Evolutionary conservation across 2,888 invertebrate genomes (phyloP).

Genomic region (Trachelus tabidus): DNA sequence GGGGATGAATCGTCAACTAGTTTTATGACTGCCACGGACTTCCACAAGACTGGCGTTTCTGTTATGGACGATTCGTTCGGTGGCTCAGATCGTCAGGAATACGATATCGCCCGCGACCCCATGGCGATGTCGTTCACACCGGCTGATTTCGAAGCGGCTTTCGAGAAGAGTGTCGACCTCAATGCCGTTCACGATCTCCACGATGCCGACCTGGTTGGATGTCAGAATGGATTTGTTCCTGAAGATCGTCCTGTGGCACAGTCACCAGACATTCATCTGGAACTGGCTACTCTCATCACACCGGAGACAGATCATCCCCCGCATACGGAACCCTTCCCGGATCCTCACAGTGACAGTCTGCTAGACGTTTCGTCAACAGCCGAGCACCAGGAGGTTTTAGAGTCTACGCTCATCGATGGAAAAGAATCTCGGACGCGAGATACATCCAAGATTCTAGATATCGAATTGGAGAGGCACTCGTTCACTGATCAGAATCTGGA

Average conservation of each 20-base stretch:
- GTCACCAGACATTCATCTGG: conserved; percentile 26
- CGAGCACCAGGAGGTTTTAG: background rate
- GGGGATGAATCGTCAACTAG: conserved; percentile 67
- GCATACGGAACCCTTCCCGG: conserved; percentile 16
- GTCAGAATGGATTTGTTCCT: conserved; percentile 21
- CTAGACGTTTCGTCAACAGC: conserved; percentile 23
- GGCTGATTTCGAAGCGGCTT: conserved; percentile 49
- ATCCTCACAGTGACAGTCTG: conserved; percentile 15
- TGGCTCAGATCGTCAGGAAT: conserved; percentile 39
- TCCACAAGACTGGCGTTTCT: conserved; percentile 50
- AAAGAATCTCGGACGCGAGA: background rate
- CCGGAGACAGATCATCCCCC: conserved; percentile 23
- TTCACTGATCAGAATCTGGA: background rate
- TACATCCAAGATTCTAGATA: background rate
- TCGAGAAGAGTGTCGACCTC: conserved; percentile 61
- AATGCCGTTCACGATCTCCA: conserved; percentile 65
- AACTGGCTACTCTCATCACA: conserved; percentile 19
- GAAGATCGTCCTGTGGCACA: conserved; percentile 18
- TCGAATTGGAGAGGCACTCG: background rate
- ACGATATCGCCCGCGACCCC: conserved; percentile 50
- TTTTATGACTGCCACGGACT: conserved; percentile 48
- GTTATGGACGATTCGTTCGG: conserved; percentile 49
- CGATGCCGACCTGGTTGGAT: conserved; percentile 45
- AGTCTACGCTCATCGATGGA: background rate
- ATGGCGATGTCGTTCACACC: conserved; percentile 61